Conservation (phyloP, 2,797 vertebrate genomes). For the Chromobotia macracanthus region DNA sequence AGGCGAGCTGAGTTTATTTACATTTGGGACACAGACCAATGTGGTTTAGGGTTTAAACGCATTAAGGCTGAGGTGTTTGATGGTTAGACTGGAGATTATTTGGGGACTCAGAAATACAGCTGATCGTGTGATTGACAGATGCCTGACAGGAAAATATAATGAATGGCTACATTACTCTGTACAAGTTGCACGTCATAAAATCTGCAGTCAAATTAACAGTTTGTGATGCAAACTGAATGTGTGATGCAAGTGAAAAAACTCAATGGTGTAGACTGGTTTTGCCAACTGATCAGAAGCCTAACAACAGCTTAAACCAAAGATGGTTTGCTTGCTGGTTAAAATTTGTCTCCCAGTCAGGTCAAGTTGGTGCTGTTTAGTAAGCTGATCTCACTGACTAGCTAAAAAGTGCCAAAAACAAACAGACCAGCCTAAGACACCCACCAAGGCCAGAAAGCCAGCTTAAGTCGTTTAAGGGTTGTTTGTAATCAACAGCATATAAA, state of each 20-base stretch:
- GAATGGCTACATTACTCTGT: not conserved
- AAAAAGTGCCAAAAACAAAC: too few species aligned
- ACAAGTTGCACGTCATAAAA: not conserved
- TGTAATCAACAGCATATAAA: too few species aligned
- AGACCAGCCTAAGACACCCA: too few species aligned
- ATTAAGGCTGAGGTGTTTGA: conserved; percentile 60
- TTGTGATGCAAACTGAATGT: not conserved
- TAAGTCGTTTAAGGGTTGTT: too few species aligned
- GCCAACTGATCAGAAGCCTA: too few species aligned
- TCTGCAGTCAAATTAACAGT: not conserved
- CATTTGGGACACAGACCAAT: conserved; percentile 55
- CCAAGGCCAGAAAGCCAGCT: too few species aligned
- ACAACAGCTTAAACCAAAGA: not conserved
- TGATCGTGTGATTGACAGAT: conserved; percentile 46
- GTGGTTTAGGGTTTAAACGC: conserved; percentile 55
- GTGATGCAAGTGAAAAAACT: not conserved
- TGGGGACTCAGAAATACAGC: conserved; percentile 36
- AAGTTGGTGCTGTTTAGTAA: too few species aligned
- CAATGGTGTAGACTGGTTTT: too few species aligned
- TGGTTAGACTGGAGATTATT: conserved; percentile 52
- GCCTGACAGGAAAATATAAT: not conserved
- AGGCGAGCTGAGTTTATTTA: conserved; percentile 70
- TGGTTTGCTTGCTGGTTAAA: not conserved
- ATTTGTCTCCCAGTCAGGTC: not conserved
- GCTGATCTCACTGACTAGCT: too few species aligned